phyloP scores from a whole-genome alignment of 2,797 vertebrate species.

The Enteromius viviparus region DNA sequence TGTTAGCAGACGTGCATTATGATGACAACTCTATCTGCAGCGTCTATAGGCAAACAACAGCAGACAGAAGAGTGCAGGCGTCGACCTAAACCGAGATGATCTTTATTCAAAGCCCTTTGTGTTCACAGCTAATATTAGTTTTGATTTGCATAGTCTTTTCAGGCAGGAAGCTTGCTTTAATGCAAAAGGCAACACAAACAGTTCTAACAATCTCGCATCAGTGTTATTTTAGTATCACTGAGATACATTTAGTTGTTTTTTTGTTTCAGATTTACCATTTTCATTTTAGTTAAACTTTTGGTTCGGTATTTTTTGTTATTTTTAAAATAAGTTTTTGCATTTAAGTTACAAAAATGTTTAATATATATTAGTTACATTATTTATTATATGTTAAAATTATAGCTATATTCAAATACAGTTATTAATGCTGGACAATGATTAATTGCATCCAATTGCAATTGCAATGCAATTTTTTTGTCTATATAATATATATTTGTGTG shows the following conservation, averaged over 20 bases:
- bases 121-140: background rate
- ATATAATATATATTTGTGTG: no score
- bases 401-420: background rate
- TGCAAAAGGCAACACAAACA: background rate
- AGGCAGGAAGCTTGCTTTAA: background rate
- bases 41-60: background rate
- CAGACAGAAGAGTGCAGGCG: background rate
- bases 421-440: no score
- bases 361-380: background rate
- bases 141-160: background rate
- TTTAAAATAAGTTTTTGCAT: no score
- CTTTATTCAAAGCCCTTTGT: background rate
- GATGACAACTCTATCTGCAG: background rate
- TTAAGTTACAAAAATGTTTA: background rate
- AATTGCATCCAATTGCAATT: no score
- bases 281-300: background rate
- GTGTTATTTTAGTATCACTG: background rate
- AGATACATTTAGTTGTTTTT: background rate
- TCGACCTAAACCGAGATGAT: constrained; percentile 7
- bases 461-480: no score
- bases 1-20: background rate
- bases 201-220: background rate
- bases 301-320: no score
- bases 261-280: background rate
- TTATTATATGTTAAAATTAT: background rate